These are phyloP conservation scores for Danio choprae DNA, from an alignment of 2,797 vertebrate genomes.

Conservation along the genomic window DNA sequence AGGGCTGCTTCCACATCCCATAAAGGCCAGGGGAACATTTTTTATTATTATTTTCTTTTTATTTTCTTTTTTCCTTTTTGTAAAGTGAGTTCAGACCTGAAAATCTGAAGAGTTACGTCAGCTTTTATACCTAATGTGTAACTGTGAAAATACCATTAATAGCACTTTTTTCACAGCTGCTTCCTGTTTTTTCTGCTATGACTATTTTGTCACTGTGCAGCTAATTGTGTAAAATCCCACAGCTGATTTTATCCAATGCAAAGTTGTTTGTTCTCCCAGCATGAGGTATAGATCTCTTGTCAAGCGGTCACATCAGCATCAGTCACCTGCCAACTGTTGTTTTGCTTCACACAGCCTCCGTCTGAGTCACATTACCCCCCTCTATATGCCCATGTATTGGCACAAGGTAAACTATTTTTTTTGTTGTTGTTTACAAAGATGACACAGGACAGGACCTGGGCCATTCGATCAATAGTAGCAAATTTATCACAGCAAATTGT, in stretches of 20 bases:
- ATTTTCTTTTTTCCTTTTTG: not conserved
- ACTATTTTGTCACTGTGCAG: constrained; percentile 32
- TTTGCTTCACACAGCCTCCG: constrained; percentile 20
- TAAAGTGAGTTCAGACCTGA: constrained; percentile 21
- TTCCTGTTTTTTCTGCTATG: not conserved
- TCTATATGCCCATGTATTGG: constrained; percentile 16
- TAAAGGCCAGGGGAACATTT: not conserved
- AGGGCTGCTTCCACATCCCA: not conserved
- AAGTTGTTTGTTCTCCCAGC: constrained; percentile 61
- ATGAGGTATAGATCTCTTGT: constrained; percentile 64
- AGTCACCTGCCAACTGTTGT: constrained; percentile 55
- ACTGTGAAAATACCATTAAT: not conserved
- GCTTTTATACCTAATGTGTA: constrained; percentile 24
- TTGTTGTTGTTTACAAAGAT: not conserved
- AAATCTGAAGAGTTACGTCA: constrained; percentile 19
- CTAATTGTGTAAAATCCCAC: constrained; percentile 33
- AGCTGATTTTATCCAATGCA: constrained; percentile 63
- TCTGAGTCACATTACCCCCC: constrained; percentile 14
- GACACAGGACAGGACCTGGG: constrained; percentile 43
- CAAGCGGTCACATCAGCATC: constrained; percentile 68
- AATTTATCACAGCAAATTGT: constrained; percentile 68
- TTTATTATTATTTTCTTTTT: too few relatives aligned
- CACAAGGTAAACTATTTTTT: constrained; percentile 27
- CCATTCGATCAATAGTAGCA: constrained; percentile 64
- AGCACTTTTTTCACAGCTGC: not conserved